Evolutionary conservation across 2,888 invertebrate species (phyloP), one percentile per base, ranked within the genome.

Genomic region (Cynaeus angustus): DNA sequence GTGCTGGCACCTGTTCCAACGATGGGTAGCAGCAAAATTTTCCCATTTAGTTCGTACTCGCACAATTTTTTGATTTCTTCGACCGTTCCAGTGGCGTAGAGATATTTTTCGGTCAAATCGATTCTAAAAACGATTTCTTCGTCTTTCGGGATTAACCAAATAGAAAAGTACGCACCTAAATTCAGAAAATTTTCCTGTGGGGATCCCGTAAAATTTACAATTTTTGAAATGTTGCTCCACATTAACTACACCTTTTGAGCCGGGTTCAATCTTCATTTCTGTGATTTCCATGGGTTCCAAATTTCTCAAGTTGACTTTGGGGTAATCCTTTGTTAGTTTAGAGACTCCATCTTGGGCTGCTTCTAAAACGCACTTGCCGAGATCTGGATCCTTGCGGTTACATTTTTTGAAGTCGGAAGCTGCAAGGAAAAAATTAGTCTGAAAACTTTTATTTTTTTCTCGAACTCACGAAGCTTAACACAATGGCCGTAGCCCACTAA

Each of bases 191-290:
- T 43, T 14, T 0, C 9, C 9, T 1, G 13, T 30, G 16, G 7
- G 0, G 10, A 53, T 10, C 2, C 65, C 65, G 21, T 26, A 65
- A 1, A 55, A 10, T 10, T 65, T 53, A n/a, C 46, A 43, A 37
- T 65, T 43, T 28, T 43, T 53, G 30, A 37, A 65, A 30, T 45
- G 41, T 16, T 65, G 65, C 3, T 53, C 48, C 6, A 65, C 53
- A 12, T 43, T 43, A 7, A 16, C 46, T 16, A 46, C 46, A 13
- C 14, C 5, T n/a, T 46, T 14, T 14, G 6, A 1, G 5, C 46
- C 46, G 1, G 46, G 5, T 3, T 5, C 46, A 1, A 46, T 46
- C 16, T 16, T 46, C 46, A 46, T 9, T 16, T 46, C 46, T 1
- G 21, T 6, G 16, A 46, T 16, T 13, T 46, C 46, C 46, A 46